A percentile compares a stretch with the other conserved stretches of the same genome.
phyloP scores from a whole-genome alignment of 2,888 invertebrate species.

The Lasioglossum vierecki region DNA sequence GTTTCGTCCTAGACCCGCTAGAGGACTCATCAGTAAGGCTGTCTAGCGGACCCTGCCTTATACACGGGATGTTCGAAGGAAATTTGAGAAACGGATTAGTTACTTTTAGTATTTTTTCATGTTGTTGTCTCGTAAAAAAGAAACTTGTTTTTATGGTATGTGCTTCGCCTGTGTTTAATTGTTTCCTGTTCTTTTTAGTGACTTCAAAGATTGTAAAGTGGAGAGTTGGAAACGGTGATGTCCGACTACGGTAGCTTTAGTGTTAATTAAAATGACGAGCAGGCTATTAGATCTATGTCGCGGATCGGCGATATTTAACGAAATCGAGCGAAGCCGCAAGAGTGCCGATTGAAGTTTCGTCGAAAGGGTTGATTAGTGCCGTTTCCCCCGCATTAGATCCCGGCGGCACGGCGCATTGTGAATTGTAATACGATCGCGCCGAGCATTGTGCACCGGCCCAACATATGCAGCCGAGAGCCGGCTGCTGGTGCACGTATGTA shows the following conservation, averaged over 20 bases:
- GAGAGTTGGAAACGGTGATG: background rate
- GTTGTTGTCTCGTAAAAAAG: no score
- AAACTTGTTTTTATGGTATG: no score
- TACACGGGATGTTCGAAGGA: no score
- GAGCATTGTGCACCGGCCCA: constrained; percentile 54
- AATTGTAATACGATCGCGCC: constrained; percentile 60
- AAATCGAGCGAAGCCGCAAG: constrained; percentile 51
- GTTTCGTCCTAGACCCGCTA: no score
- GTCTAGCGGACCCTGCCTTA: no score
- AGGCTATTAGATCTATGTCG: no score
- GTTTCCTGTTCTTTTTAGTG: background rate
- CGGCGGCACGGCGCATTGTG: constrained; percentile 38
- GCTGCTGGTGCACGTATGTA: constrained; percentile 18
- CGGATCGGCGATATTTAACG: constrained; percentile 26
- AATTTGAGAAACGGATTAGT: no score
- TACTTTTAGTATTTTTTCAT: no score
- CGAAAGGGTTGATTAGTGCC: constrained; percentile 57
- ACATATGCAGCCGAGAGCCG: constrained; percentile 44
- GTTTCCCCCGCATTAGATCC: constrained; percentile 40
- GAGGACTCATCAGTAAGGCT: no score
- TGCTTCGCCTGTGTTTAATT: background rate
- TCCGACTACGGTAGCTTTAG: background rate
- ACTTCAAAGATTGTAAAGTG: background rate
- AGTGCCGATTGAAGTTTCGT: constrained; percentile 56
- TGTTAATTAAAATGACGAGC: constrained; percentile 2